These are phyloP conservation scores for Acrobasis suavella DNA, from an alignment of 2,888 invertebrate species.

Conservation along the genomic window DNA sequence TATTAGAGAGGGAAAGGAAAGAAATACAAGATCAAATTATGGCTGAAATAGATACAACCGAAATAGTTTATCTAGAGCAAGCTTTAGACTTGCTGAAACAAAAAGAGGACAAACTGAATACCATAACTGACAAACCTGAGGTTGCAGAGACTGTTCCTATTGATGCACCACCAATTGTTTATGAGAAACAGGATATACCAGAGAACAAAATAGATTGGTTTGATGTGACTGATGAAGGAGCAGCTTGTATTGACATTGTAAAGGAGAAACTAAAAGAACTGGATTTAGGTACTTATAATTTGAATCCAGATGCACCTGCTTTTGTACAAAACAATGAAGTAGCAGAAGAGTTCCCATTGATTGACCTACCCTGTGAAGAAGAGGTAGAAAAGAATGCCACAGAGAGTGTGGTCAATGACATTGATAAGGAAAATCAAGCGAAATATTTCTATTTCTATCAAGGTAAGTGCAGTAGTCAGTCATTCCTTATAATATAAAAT, in stretches of 20 bases:
- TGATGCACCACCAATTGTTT: slow-evolving; percentile 47
- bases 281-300: slow-evolving; percentile 46
- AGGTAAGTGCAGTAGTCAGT: slow-evolving; percentile 73
- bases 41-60: slow-evolving; percentile 89
- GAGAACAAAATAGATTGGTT: slow-evolving; percentile 71
- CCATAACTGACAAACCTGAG: slow-evolving; percentile 42
- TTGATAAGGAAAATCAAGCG: slow-evolving; percentile 69
- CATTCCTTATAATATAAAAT: too few relatives aligned
- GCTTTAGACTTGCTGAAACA: slow-evolving; percentile 87
- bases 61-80: slow-evolving; percentile 92
- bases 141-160: slow-evolving; percentile 39
- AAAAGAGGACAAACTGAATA: slow-evolving; percentile 68
- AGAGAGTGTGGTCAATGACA: slow-evolving; percentile 34
- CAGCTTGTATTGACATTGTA: slow-evolving; percentile 56
- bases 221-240: slow-evolving; percentile 66
- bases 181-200: slow-evolving; percentile 59
- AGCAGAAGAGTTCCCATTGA: slow-evolving; percentile 57
- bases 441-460: slow-evolving; percentile 92
- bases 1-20: slow-evolving; percentile 87
- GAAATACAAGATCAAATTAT: slow-evolving; percentile 85
- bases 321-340: slow-evolving; percentile 52
- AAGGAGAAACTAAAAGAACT: slow-evolving; percentile 53
- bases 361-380: slow-evolving; percentile 41
- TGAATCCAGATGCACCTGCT: slow-evolving; percentile 65
- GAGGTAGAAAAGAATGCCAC: slow-evolving; percentile 47